Evolutionary conservation across 1,140 invertebrate species (phyloP).

Genomic region (Trypoxylus dichotomus): DNA sequence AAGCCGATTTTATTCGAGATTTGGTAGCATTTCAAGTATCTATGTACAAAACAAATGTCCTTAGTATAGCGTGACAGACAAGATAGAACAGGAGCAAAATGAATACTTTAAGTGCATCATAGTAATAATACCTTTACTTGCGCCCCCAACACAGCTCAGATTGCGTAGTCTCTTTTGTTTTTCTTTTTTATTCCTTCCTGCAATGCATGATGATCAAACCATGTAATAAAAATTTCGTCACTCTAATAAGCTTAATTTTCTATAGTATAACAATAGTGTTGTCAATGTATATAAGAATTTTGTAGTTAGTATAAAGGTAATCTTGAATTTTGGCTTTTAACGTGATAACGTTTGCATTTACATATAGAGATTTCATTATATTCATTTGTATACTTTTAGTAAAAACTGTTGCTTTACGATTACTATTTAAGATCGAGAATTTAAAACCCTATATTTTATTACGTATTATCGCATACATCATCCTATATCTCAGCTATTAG

Average conservation of each 20-base stretch:
- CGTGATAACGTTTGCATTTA: too few species aligned
- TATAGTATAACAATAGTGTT: neutral
- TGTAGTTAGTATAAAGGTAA: too few species aligned
- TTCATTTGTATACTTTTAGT: too few species aligned
- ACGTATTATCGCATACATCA: too few species aligned
- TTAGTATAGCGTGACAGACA: slow-evolving; percentile 15
- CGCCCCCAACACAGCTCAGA: slow-evolving; percentile 69
- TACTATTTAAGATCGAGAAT: too few species aligned
- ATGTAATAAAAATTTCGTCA: neutral
- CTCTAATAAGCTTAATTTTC: neutral
- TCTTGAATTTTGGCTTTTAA: too few species aligned
- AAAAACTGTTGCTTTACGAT: too few species aligned
- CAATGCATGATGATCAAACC: slow-evolving; percentile 51
- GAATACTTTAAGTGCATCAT: slow-evolving; percentile 31
- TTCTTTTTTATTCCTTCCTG: slow-evolving; percentile 67
- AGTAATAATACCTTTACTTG: slow-evolving; percentile 64
- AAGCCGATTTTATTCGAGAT: neutral
- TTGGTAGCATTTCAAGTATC: neutral
- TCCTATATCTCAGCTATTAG: too few species aligned
- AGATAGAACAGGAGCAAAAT: slow-evolving; percentile 31
- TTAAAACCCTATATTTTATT: too few species aligned
- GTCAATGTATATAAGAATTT: neutral
- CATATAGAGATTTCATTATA: too few species aligned
- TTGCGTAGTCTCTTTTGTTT: slow-evolving; percentile 63
- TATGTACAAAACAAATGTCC: neutral